These are phyloP conservation scores for Mus musculus DNA, from an alignment of 2,113 vertebrate species.

Conservation along the genomic window DNA sequence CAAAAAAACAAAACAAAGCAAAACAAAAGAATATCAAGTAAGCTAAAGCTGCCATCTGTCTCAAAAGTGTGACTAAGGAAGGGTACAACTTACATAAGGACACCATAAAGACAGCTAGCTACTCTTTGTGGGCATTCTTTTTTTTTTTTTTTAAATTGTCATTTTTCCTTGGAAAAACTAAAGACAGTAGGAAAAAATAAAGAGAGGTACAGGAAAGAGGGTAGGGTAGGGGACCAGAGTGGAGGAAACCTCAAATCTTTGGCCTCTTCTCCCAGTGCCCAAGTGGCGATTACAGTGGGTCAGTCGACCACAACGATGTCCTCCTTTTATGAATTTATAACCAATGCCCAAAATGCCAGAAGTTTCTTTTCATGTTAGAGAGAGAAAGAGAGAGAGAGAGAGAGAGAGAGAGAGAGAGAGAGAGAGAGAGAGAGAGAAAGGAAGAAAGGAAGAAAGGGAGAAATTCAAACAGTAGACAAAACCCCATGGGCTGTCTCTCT, in stretches of 20 bases:
- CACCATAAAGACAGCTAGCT: not conserved
- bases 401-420: not conserved
- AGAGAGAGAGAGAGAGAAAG: not conserved
- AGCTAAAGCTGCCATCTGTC: not conserved
- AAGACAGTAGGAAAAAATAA: not conserved
- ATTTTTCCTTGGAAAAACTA: not conserved
- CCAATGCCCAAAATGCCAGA: conserved; percentile 65
- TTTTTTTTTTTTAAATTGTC: not conserved
- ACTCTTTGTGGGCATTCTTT: not conserved
- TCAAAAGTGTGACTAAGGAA: not conserved
- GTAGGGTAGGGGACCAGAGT: not conserved
- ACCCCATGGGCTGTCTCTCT: conserved; percentile 60
- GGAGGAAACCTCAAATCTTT: not conserved
- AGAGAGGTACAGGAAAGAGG: no score
- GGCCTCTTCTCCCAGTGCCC: not conserved
- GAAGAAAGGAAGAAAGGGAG: conserved; percentile 62
- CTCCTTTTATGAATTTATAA: conserved; percentile 70
- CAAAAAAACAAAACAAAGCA: no score
- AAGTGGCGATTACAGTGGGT: conserved; percentile 84
- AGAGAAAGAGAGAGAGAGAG: not conserved
- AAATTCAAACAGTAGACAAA: conserved; percentile 75
- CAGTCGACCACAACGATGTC: conserved; percentile 64
- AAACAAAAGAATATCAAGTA: no score
- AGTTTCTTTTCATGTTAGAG: conserved; percentile 75
- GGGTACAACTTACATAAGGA: not conserved